phyloP scores from a whole-genome alignment of 2,113 vertebrate genomes.

The Petrocephalus microphthalmus region DNA sequence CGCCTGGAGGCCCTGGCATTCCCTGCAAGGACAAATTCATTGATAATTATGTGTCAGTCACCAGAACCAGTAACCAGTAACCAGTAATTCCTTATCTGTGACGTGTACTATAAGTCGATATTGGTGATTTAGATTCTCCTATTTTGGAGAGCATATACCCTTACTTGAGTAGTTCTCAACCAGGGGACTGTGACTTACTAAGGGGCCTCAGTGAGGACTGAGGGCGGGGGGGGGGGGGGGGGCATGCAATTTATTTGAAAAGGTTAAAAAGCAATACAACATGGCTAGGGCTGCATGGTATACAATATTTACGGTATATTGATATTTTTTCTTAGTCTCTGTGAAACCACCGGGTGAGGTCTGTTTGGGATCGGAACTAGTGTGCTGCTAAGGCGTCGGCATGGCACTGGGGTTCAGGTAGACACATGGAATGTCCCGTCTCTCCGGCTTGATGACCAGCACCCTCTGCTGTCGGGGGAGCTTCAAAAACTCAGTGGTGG shows the following conservation, averaged over 20 bases:
- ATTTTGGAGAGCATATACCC: background rate
- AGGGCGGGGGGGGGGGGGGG: too few species aligned
- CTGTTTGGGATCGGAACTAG: too few species aligned
- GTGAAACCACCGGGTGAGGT: background rate
- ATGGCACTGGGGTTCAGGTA: too few species aligned
- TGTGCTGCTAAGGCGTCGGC: background rate
- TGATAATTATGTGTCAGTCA: background rate
- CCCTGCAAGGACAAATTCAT: constrained; percentile 57
- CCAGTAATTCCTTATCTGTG: background rate
- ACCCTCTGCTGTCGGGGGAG: too few species aligned
- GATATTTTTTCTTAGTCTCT: background rate
- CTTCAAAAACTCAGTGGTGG: too few species aligned
- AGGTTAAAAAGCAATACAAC: background rate
- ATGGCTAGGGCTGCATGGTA: background rate
- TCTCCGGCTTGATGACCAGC: too few species aligned
- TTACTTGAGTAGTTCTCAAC: background rate
- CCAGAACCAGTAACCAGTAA: too few species aligned
- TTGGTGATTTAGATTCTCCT: background rate
- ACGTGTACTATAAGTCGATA: background rate
- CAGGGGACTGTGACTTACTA: background rate
- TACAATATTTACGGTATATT: background rate
- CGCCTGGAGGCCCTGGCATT: constrained; percentile 79
- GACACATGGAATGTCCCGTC: too few species aligned
- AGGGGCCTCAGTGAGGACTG: background rate
- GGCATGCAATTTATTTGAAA: background rate